These are phyloP conservation scores for Esox niger DNA, from an alignment of 2,113 vertebrate genomes.

Conservation along the genomic window DNA sequence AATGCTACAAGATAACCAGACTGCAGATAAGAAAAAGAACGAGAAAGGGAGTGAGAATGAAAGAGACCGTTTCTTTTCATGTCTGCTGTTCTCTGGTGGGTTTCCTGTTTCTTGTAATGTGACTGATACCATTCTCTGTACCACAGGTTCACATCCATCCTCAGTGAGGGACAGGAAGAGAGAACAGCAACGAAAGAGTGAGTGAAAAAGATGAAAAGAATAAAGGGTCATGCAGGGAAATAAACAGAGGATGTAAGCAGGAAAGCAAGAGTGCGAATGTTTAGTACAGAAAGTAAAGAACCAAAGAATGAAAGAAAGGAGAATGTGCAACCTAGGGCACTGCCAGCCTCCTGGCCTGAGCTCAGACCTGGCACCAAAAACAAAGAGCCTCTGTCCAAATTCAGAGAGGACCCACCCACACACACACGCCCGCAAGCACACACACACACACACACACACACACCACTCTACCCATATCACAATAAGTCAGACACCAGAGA, in stretches of 20 bases:
- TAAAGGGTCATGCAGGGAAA: constrained; percentile 5
- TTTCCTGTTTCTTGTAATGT: constrained; percentile 10
- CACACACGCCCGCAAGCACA: constrained; percentile 3
- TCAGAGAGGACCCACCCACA: not conserved
- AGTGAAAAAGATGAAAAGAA: constrained; percentile 27
- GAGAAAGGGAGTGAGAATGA: constrained; percentile 13
- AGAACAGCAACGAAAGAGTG: not conserved
- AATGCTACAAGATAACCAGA: not conserved
- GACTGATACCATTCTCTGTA: constrained; percentile 11
- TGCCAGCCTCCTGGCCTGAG: constrained; percentile 35
- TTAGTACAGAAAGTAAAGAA: constrained; percentile 5
- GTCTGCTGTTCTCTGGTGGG: not conserved
- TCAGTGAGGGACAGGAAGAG: not conserved
- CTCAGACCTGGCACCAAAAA: constrained; percentile 50
- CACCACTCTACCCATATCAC: not conserved
- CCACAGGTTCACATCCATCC: not conserved
- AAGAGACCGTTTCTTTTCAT: not conserved
- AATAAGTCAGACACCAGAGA: not conserved
- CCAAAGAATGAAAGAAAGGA: constrained; percentile 27
- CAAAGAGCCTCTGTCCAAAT: constrained; percentile 54
- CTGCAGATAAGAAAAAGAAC: not conserved
- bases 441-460: constrained; percentile 1
- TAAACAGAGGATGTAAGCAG: constrained; percentile 10
- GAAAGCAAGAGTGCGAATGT: constrained; percentile 7
- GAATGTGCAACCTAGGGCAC: constrained; percentile 28